phyloP scores from a whole-genome alignment of 2,888 invertebrate genomes.

The Ellobium chinense region DNA sequence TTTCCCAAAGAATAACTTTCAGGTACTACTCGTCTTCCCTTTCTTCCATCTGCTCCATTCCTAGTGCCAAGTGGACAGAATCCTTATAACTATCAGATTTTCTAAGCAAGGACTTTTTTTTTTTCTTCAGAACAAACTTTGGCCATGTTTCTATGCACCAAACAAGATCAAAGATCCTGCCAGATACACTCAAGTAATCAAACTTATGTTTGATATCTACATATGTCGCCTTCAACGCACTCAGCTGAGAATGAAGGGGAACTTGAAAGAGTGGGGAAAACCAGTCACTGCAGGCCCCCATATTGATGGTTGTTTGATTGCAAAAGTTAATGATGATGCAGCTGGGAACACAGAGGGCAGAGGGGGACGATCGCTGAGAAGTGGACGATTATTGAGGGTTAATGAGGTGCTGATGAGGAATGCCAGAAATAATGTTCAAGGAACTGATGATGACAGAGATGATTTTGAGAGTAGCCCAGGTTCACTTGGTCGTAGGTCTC shows the following conservation, averaged over 20 bases:
- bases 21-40: no score
- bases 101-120: no score
- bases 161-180: slow-evolving; percentile 24
- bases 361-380: neutral
- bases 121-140: neutral
- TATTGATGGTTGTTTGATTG: slow-evolving; percentile 54
- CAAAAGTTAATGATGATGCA: slow-evolving; percentile 45
- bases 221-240: slow-evolving; percentile 47
- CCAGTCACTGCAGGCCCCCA: slow-evolving; percentile 63
- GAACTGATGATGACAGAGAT: neutral
- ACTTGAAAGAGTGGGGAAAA: slow-evolving; percentile 54
- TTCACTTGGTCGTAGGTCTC: neutral
- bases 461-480: neutral
- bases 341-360: neutral
- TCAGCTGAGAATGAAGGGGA: slow-evolving; percentile 49
- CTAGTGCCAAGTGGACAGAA: no score
- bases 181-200: slow-evolving; percentile 55
- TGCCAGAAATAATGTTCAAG: neutral
- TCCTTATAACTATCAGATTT: no score
- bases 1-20: no score
- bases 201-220: slow-evolving; percentile 59
- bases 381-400: neutral
- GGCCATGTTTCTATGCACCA: slow-evolving; percentile 19
- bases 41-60: no score
- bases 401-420: neutral